Percentiles rank a stretch among this genome's conserved stretches.
phyloP scores from a whole-genome alignment of 2,797 vertebrate species.

The Cynodonichthys magdalenae region DNA sequence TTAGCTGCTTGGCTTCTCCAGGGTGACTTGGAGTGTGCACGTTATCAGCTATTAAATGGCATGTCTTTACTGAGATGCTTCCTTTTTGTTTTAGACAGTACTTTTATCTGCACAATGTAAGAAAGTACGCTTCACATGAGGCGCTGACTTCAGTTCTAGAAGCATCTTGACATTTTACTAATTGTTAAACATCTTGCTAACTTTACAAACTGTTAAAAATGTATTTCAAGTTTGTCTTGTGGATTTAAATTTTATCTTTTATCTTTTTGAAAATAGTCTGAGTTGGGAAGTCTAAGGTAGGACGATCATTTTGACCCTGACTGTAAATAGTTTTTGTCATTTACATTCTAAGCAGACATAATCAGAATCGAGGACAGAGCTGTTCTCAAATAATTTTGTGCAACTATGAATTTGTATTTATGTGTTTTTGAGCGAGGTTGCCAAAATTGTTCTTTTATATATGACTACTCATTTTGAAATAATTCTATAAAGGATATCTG shows the following conservation, averaged over 20 bases:
- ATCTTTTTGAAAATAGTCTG: too few relatives aligned
- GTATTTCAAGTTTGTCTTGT: too few relatives aligned
- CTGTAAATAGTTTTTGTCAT: too few relatives aligned
- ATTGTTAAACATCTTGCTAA: too few relatives aligned
- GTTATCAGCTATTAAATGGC: slow-evolving; percentile 73
- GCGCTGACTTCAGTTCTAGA: slow-evolving; percentile 22
- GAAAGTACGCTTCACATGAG: slow-evolving; percentile 27
- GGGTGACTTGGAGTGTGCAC: slow-evolving; percentile 67
- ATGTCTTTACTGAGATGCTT: slow-evolving; percentile 57
- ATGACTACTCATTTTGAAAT: not conserved
- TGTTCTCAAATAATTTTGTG: not conserved
- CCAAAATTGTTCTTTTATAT: not conserved
- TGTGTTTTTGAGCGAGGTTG: not conserved
- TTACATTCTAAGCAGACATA: too few relatives aligned
- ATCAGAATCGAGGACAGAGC: too few relatives aligned
- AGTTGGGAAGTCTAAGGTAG: too few relatives aligned
- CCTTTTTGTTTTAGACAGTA: slow-evolving; percentile 37
- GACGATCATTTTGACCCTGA: too few relatives aligned
- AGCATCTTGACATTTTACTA: too few relatives aligned
- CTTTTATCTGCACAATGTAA: slow-evolving; percentile 41
- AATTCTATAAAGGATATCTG: not conserved
- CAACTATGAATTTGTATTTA: too few relatives aligned
- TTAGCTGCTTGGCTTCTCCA: slow-evolving; percentile 73
- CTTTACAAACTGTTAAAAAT: too few relatives aligned
- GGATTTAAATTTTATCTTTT: too few relatives aligned